A percentile compares a stretch with the other conserved stretches of the same genome.
Conservation (phyloP, 2,888 invertebrate genomes). For the Cerceris ruficornis region DNA sequence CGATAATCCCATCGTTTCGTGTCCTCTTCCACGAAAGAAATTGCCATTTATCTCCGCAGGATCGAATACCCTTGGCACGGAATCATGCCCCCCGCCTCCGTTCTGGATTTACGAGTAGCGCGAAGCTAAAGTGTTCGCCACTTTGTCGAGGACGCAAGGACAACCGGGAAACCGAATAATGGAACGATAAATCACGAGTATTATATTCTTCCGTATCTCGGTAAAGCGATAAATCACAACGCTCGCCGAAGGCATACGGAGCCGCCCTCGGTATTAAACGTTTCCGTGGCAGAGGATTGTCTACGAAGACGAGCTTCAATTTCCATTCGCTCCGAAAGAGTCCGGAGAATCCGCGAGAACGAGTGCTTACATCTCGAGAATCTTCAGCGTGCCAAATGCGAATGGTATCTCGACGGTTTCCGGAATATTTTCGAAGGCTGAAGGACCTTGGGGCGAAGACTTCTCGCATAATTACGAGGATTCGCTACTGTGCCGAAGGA, state of each 20-base stretch:
- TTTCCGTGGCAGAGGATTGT: constrained; percentile 47
- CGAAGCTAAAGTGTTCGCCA: constrained; percentile 66
- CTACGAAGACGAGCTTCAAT: constrained; percentile 34
- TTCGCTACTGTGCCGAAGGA: too few relatives aligned
- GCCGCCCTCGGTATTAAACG: constrained; percentile 53
- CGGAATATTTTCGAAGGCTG: too few relatives aligned
- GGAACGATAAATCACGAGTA: constrained; percentile 61
- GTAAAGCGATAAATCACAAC: constrained; percentile 60
- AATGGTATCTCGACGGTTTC: too few relatives aligned
- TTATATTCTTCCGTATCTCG: constrained; percentile 62
- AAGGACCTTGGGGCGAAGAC: too few relatives aligned
- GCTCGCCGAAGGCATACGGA: constrained; percentile 51
- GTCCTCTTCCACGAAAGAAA: neutral
- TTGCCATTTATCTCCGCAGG: neutral
- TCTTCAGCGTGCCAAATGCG: neutral
- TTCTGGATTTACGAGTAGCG: constrained; percentile 61
- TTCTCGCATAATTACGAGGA: too few relatives aligned
- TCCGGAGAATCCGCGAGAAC: constrained; percentile 15
- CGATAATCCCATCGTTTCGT: neutral
- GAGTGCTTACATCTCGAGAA: neutral
- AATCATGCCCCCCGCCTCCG: constrained; percentile 53
- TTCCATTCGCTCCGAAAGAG: constrained; percentile 7
- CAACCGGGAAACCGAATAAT: constrained; percentile 52
- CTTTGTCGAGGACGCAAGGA: constrained; percentile 56
- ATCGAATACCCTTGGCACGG: constrained; percentile 57